phyloP scores from a whole-genome alignment of 2,888 invertebrate genomes.

The Harpalus rubripes region DNA sequence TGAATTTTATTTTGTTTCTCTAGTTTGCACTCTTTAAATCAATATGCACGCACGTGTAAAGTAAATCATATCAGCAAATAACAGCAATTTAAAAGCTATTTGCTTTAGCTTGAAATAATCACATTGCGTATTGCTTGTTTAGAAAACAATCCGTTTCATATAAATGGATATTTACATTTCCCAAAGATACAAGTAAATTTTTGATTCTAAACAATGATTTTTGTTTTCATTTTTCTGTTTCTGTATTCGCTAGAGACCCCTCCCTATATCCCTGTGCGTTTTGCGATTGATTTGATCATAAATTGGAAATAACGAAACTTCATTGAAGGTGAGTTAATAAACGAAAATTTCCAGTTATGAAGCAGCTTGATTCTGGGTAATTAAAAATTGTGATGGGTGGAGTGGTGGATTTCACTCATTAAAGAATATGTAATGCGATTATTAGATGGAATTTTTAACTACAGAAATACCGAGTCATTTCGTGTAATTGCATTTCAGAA shows the following conservation, averaged over 20 bases:
- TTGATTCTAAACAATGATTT: not conserved
- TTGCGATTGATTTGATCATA: not conserved
- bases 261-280: not conserved
- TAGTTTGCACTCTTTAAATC: no score
- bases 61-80: not conserved
- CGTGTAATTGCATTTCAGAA: not conserved
- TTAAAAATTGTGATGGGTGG: not conserved
- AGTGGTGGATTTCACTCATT: not conserved
- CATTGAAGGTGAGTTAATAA: not conserved
- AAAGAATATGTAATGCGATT: not conserved
- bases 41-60: no score
- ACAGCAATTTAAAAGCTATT: not conserved
- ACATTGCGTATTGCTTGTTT: not conserved
- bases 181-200: not conserved
- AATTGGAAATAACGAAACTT: conserved; percentile 3
- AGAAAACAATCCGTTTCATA: not conserved
- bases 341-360: not conserved
- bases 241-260: not conserved
- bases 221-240: not conserved
- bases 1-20: no score
- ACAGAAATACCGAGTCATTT: no score
- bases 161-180: not conserved
- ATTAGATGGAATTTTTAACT: not conserved
- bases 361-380: not conserved
- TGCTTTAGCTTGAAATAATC: not conserved